Conservation (phyloP, 2,888 invertebrate species). For the Schizaphis graminum region DNA sequence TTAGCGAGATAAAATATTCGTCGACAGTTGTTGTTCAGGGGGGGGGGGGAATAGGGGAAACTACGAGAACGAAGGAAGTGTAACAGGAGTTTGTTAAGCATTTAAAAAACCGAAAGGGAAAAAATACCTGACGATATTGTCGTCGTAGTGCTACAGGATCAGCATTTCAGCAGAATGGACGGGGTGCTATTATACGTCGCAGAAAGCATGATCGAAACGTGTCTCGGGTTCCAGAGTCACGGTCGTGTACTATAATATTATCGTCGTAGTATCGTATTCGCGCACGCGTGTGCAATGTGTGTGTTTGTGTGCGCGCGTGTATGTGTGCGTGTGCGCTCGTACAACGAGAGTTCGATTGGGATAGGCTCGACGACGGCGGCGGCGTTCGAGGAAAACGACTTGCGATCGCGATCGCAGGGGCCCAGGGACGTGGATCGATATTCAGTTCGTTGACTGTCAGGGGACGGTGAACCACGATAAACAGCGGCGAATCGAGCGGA, state of each 20-base stretch:
- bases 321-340: slow-evolving; percentile 7
- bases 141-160: not conserved
- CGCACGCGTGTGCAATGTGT: not conserved
- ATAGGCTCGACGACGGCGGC: slow-evolving; percentile 33
- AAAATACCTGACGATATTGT: not conserved
- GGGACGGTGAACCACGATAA: not conserved
- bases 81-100: not conserved
- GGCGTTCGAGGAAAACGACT: not conserved
- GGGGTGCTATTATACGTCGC: slow-evolving; percentile 27
- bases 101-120: not conserved
- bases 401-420: not conserved
- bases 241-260: slow-evolving; percentile 53
- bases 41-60: not conserved
- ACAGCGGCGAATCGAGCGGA: not conserved
- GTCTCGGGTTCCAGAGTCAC: slow-evolving; percentile 45
- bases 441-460: not conserved
- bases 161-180: not conserved
- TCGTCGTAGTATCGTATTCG: slow-evolving; percentile 32
- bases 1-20: not conserved
- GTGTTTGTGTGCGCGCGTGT: not conserved
- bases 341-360: slow-evolving; percentile 56
- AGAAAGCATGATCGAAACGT: slow-evolving; percentile 50
- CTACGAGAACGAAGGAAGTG: not conserved
- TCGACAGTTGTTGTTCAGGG: not conserved
- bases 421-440: not conserved